A percentile compares a stretch with the other conserved stretches of the same genome.
These are phyloP conservation scores for Drosophila percnosoma DNA, from an alignment of 2,888 invertebrate genomes.

Conservation along the genomic window DNA sequence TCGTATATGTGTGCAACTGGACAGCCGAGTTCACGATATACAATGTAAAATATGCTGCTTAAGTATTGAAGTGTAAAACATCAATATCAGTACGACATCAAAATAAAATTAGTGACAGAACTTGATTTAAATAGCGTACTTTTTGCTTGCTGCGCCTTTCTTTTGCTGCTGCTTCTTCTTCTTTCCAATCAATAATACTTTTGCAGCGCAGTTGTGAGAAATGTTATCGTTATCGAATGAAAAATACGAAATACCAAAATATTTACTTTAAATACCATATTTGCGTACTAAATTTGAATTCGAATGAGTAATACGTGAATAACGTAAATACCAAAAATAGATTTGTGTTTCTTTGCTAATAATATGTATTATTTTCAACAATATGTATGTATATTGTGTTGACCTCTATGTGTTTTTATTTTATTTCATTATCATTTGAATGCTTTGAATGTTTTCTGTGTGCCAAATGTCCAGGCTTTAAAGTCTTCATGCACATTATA, in stretches of 20 bases:
- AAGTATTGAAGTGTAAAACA: conserved; percentile 2
- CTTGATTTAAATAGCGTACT: conserved; percentile 52
- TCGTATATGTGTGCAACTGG: conserved; percentile 17
- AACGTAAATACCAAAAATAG: neutral
- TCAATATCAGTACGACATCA: conserved; percentile 8
- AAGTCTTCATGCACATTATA: neutral
- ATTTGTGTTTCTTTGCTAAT: neutral
- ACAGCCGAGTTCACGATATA: conserved; percentile 1
- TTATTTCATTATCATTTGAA: neutral
- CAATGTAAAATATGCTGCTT: conserved; percentile 3
- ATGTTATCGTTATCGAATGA: conserved; percentile 29
- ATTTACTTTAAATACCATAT: conserved; percentile 8
- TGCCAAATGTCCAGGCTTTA: neutral
- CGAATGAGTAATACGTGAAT: neutral
- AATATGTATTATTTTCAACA: neutral
- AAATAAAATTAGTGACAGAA: conserved; percentile 26
- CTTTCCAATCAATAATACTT: conserved; percentile 70
- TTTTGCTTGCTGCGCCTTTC: conserved; percentile 71
- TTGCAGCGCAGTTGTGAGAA: conserved; percentile 42
- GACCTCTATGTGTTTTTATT: neutral
- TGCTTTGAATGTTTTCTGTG: neutral
- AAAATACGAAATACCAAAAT: conserved; percentile 15
- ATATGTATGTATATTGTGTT: neutral
- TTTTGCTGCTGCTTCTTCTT: conserved; percentile 63
- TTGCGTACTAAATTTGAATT: conserved; percentile 10